Base-by-base conservation (phyloP, 2,797 vertebrate genomes). In the Coreius guichenoti region DNA sequence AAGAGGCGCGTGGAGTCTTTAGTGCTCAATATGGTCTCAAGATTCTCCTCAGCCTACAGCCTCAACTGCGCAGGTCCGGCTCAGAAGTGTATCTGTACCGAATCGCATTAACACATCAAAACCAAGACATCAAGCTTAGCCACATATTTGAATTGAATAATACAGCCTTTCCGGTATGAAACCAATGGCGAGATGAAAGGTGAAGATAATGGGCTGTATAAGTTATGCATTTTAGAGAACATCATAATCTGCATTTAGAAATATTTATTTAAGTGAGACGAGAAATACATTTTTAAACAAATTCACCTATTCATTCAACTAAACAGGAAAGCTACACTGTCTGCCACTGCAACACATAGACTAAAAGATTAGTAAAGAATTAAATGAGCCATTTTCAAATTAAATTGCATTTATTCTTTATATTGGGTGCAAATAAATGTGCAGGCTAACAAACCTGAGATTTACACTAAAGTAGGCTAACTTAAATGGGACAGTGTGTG, bases 11-110 rank as follows among this genome's bases (percentile, higher is more conserved):
- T 26, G n/a, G 36, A 61, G 39, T 72, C 26, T 54, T 73, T 31
- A 33, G 56, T 45, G 73, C 49, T 84, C 36, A 11, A 29, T 78
- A 39, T 54, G 58, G 11, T 82, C 45, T 78, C 16, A 43, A 58
- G 39, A 26, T 61, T 67, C 82, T 45, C 33, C 11, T 43, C 63
- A 70, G 63, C 49, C 61, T 67, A 54, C 68, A 65, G 31, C 45
- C 8, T 78, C 74, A 56, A 86, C 85, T 86, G 85, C 80, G 85
- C 85, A 86, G 56, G 63, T 76, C 82, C 51, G 5, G 23, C 6
- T 84, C 11, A 77, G 45, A 69, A 78, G 70, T 67, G 4, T 54
- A 26, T 54, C 31, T 79, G 63, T 31, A 31, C 23, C 69, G 45
- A 73, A 76, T 75, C 33, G 43, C 68, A 85, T 80, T 51, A 80